phyloP scores from a whole-genome alignment of 2,113 vertebrate species.

The Rhegmatorhina hoffmannsi region DNA sequence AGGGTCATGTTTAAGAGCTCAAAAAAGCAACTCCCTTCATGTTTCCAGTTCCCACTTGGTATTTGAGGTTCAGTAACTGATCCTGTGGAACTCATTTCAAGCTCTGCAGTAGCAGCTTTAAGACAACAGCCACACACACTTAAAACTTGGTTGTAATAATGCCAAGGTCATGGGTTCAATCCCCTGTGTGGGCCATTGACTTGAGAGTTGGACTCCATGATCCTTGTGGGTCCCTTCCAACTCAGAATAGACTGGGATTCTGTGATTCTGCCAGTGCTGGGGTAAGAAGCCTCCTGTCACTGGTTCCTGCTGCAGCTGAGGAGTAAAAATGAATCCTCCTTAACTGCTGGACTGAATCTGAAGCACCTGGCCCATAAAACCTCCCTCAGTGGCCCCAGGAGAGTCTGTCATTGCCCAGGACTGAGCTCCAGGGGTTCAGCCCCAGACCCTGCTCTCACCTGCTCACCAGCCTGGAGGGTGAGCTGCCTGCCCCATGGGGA shows the following conservation, averaged over 20 bases:
- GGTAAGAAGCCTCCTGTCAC: not conserved
- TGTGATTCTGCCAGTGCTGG: not conserved
- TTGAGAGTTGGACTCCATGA: no score
- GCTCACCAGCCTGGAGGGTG: not conserved
- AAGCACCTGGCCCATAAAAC: not conserved
- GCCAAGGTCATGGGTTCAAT: no score
- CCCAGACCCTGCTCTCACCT: fast-evolving
- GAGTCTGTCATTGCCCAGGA: not conserved
- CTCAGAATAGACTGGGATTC: no score
- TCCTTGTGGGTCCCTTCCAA: no score
- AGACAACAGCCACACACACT: not conserved
- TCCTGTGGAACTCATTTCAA: no score
- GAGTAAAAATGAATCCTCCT: not conserved
- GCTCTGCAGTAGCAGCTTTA: not conserved
- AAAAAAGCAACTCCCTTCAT: not conserved
- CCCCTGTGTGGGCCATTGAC: no score
- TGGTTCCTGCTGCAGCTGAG: not conserved
- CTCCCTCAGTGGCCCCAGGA: not conserved
- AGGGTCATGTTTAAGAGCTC: not conserved
- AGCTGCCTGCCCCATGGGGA: not conserved
- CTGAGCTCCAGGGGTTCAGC: not conserved
- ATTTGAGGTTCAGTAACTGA: fast-evolving
- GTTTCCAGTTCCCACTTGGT: not conserved
- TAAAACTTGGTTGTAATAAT: no score
- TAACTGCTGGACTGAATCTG: not conserved